Percentiles rank a stretch among this genome's conserved stretches.
Conservation (phyloP, 2,113 vertebrate genomes). For the Brachypodius melanocephalos region DNA sequence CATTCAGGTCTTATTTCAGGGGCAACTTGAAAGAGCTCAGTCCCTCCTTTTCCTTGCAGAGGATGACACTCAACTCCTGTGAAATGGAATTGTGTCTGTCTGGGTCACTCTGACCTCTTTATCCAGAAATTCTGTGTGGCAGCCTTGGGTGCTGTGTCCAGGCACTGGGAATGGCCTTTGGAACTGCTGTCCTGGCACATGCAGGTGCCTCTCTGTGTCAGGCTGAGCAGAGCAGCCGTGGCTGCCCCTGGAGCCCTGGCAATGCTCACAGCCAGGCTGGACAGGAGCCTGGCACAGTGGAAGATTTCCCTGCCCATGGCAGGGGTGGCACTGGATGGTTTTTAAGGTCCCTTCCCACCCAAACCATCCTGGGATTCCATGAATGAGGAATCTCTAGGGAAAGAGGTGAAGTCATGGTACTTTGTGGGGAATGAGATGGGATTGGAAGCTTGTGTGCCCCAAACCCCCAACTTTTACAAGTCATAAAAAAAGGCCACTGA, state of each 20-base stretch:
- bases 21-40: rapidly evolving
- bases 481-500: neutral
- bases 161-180: neutral
- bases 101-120: neutral
- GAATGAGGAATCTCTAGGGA: neutral
- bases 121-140: rapidly evolving
- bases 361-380: rapidly evolving
- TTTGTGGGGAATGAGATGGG: neutral
- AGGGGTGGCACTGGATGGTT: rapidly evolving
- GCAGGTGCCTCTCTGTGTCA: neutral
- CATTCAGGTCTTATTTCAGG: neutral
- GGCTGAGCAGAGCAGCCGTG: neutral
- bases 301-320: neutral
- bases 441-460: rapidly evolving
- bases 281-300: neutral
- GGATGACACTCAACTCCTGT: neutral
- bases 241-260: neutral
- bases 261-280: neutral
- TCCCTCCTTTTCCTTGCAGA: neutral
- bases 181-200: neutral
- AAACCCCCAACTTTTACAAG: rapidly evolving
- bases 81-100: rapidly evolving
- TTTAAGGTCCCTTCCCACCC: neutral
- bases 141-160: rapidly evolving
- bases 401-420: neutral